Conservation (phyloP, 1,140 invertebrate genomes). For the Steinernema khuongi region DNA sequence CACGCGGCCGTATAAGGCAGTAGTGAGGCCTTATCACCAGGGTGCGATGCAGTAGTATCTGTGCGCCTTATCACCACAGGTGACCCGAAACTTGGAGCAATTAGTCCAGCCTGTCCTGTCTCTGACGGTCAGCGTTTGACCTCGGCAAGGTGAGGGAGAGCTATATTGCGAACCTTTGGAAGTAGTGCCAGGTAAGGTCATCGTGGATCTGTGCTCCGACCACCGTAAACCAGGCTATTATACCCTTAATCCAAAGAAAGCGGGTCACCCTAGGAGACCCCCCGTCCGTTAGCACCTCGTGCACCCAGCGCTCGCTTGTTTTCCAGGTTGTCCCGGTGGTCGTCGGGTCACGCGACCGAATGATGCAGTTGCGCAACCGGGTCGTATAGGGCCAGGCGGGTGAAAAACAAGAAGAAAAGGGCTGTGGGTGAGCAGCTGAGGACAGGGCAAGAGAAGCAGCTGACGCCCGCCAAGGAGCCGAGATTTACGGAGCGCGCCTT, state of each 20-base stretch:
- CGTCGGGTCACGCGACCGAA: conserved; percentile 13
- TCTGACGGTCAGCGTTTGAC: too few species aligned
- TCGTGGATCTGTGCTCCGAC: too few species aligned
- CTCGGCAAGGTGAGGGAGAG: too few species aligned
- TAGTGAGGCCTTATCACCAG: too few species aligned
- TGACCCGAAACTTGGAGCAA: too few species aligned
- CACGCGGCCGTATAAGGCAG: too few species aligned
- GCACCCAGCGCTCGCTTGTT: not conserved
- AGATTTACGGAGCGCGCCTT: not conserved
- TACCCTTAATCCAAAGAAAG: not conserved
- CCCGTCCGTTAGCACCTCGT: not conserved
- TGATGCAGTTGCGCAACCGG: conserved; percentile 11
- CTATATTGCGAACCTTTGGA: too few species aligned
- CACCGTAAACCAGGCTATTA: too few species aligned
- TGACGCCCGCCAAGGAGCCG: not conserved
- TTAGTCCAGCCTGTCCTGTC: too few species aligned
- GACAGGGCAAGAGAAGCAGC: not conserved
- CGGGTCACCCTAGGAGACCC: not conserved
- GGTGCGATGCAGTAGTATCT: too few species aligned
- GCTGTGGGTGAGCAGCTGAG: not conserved
- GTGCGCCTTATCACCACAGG: too few species aligned
- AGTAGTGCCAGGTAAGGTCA: too few species aligned
- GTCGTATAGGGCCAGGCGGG: conserved; percentile 11
- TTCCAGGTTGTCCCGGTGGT: conserved; percentile 14
- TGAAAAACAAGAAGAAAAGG: conserved; percentile 3